These are phyloP conservation scores for Hydropotes inermis DNA, from an alignment of 2,113 vertebrate genomes.

Conservation along the genomic window DNA sequence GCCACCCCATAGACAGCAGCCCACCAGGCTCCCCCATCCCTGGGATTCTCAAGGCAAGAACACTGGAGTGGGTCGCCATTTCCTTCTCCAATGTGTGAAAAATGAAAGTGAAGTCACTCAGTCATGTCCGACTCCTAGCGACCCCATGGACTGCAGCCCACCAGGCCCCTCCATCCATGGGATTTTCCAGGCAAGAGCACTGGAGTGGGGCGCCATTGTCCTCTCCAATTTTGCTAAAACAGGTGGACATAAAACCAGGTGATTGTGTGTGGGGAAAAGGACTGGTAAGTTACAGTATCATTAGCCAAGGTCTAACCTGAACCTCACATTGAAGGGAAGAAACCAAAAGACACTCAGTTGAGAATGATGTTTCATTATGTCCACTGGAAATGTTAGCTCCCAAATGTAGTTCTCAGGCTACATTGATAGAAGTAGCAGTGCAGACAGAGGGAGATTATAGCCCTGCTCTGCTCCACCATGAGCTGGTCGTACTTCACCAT, in stretches of 20 bases:
- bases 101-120: too few relatives aligned
- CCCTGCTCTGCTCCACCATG: neutral
- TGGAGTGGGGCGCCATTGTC: too few relatives aligned
- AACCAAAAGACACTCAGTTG: neutral
- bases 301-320: neutral
- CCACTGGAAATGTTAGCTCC: neutral
- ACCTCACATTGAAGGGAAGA: neutral
- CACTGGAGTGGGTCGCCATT: too few relatives aligned
- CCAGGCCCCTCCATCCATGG: too few relatives aligned
- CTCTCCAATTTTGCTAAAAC: neutral
- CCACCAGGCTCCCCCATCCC: too few relatives aligned
- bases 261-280: neutral
- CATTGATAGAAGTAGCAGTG: neutral
- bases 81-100: too few relatives aligned
- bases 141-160: too few relatives aligned
- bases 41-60: too few relatives aligned
- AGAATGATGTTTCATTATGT: neutral
- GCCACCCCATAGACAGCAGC: too few relatives aligned
- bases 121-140: too few relatives aligned
- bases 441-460: rapidly evolving
- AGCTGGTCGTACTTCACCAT: rapidly evolving
- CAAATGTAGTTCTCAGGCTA: neutral
- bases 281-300: neutral
- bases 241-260: neutral
- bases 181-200: too few relatives aligned